Evolutionary conservation across 2,113 vertebrate species (phyloP).

Genomic region (Phainopepla nitens): DNA sequence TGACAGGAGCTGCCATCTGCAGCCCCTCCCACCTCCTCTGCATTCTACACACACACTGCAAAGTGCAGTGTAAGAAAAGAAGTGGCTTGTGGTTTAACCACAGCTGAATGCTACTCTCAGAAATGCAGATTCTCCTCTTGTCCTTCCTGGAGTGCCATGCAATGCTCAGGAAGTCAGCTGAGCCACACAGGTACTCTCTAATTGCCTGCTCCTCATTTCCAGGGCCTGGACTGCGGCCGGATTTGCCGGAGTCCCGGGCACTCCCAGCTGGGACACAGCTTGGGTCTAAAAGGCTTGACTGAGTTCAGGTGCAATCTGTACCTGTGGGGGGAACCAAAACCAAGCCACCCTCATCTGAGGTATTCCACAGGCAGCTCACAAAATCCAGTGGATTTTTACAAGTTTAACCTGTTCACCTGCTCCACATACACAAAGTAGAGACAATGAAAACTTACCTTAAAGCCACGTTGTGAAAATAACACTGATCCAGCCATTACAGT

Average conservation of each 20-base stretch:
- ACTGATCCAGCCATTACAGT: background rate
- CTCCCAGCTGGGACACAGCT: background rate
- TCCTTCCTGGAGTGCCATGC: background rate
- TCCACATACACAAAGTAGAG: background rate
- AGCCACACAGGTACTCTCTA: background rate
- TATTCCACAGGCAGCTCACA: background rate
- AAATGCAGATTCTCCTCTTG: background rate
- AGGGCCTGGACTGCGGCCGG: background rate
- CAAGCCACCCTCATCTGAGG: background rate
- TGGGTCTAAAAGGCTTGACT: background rate
- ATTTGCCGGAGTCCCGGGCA: background rate
- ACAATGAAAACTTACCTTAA: background rate
- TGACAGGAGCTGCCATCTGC: background rate
- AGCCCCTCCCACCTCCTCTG: background rate
- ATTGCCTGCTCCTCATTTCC: background rate
- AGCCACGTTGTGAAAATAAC: background rate
- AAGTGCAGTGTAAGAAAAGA: background rate
- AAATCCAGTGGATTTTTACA: background rate
- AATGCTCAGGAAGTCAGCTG: background rate
- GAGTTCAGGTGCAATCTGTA: background rate
- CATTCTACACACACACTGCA: background rate
- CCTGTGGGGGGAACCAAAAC: background rate
- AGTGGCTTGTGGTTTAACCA: background rate
- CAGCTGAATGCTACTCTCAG: background rate
- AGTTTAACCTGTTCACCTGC: background rate